These are phyloP conservation scores for Grammomys surdaster DNA, from an alignment of 2,113 vertebrate species.

Conservation along the genomic window DNA sequence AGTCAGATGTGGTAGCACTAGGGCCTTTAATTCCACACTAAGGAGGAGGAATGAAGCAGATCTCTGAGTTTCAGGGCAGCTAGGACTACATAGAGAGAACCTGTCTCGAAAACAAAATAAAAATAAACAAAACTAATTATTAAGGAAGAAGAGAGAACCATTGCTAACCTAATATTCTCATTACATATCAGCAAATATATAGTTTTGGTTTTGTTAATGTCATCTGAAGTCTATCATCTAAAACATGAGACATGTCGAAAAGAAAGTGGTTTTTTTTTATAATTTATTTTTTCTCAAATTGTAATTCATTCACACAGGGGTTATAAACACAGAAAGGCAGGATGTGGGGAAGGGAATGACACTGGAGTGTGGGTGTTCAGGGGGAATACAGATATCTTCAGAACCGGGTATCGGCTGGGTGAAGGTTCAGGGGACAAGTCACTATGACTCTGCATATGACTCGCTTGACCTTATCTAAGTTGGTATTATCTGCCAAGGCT, in stretches of 20 bases:
- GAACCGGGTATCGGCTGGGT: no score
- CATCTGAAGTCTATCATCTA: conserved; percentile 9
- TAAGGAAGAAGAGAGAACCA: neutral
- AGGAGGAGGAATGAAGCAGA: neutral
- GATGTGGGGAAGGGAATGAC: no score
- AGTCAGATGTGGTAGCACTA: neutral
- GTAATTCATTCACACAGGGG: no score
- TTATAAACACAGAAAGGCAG: no score
- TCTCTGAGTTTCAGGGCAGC: neutral
- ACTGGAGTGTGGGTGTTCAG: no score
- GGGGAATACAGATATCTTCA: no score
- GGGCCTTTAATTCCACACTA: neutral
- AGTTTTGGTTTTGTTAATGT: conserved; percentile 5
- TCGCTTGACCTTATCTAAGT: no score
- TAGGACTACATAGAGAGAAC: neutral
- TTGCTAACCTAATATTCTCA: conserved; percentile 3
- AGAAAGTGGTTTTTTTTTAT: neutral
- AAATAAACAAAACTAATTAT: neutral
- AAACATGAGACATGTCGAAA: conserved; percentile 27
- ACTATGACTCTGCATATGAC: no score
- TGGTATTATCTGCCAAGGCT: no score
- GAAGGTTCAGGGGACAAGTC: no score
- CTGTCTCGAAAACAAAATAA: neutral
- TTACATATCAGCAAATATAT: conserved; percentile 30
- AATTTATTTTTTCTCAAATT: no score